Evolutionary conservation across 1,140 invertebrate species (phyloP).

Genomic region (Formica selysi): DNA sequence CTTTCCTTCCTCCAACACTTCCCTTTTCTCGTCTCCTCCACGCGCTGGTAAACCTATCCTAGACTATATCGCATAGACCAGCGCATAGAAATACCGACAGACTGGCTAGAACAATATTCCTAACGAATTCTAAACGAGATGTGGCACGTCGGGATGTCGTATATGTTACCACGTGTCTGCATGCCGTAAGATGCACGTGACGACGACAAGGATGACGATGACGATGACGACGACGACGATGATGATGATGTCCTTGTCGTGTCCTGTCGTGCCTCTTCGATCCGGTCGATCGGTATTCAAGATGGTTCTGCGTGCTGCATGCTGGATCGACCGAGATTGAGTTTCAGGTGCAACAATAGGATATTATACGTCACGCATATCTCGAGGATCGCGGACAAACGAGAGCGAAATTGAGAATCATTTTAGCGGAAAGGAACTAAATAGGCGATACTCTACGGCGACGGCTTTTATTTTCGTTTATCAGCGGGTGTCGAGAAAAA

Average conservation of each 20-base stretch:
- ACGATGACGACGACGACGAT: too few relatives aligned
- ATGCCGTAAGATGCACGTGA: conserved; percentile 4
- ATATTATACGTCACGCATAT: not conserved
- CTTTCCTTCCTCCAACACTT: not conserved
- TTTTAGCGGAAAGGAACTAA: not conserved
- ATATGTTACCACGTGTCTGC: conserved; percentile 26
- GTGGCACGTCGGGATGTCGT: not conserved
- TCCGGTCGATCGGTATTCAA: not conserved
- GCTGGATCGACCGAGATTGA: not conserved
- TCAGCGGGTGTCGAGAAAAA: conserved; percentile 41
- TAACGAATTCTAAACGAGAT: conserved; percentile 63
- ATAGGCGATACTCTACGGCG: not conserved
- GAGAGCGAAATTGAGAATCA: not conserved
- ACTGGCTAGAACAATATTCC: conserved; percentile 53
- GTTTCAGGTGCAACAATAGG: conserved; percentile 7
- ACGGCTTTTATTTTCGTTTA: conserved; percentile 24
- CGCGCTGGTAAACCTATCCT: conserved; percentile 75
- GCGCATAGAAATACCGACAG: conserved; percentile 14
- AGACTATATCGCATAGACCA: conserved; percentile 66
- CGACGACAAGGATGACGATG: not conserved
- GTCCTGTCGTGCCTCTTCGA: conserved; percentile 32
- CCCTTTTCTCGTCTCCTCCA: conserved; percentile 22
- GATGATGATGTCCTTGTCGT: not conserved
- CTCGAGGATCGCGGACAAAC: not conserved
- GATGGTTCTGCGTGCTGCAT: conserved; percentile 12